phyloP scores from a whole-genome alignment of 23 tunicate genomes.

The Styela clava region DNA sequence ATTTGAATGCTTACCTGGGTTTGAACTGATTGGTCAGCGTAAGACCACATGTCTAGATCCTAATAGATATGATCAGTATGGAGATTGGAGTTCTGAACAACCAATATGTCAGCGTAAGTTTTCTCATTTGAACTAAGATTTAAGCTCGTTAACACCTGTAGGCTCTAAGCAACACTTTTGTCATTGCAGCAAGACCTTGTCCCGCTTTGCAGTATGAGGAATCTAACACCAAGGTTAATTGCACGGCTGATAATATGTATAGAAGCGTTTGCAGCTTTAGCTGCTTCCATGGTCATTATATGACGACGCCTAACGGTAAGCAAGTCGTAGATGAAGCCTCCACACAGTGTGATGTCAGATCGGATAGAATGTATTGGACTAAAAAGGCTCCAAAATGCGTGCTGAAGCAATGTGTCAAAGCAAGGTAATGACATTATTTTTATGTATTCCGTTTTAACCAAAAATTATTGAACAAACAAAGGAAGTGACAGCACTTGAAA shows the following conservation, averaged over 20 bases:
- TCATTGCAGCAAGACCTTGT: constrained; percentile 7
- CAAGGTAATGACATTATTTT: too few species aligned
- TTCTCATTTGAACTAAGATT: too few species aligned
- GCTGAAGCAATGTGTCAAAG: background rate
- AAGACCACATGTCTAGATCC: background rate
- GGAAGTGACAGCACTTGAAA: too few species aligned
- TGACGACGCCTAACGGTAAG: background rate
- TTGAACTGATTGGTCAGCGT: background rate
- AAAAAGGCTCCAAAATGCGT: background rate
- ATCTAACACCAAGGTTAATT: background rate
- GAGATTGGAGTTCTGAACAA: constrained; percentile 2
- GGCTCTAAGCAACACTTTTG: too few species aligned
- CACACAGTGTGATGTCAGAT: background rate
- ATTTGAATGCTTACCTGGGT: constrained; percentile 2
- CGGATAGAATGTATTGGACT: constrained; percentile 14
- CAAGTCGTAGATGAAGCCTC: background rate
- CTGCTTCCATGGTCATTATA: constrained; percentile 6
- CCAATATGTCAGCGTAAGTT: constrained; percentile 9
- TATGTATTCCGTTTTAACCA: too few species aligned
- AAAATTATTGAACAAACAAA: too few species aligned
- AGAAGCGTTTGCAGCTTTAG: constrained; percentile 15
- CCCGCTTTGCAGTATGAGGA: constrained; percentile 4
- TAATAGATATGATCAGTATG: background rate
- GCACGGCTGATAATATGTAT: background rate
- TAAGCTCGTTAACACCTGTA: too few species aligned